Evolutionary conservation across 2,797 vertebrate species (phyloP), one percentile per base, ranked within the genome.

Genomic region (Nannoperca australis): DNA sequence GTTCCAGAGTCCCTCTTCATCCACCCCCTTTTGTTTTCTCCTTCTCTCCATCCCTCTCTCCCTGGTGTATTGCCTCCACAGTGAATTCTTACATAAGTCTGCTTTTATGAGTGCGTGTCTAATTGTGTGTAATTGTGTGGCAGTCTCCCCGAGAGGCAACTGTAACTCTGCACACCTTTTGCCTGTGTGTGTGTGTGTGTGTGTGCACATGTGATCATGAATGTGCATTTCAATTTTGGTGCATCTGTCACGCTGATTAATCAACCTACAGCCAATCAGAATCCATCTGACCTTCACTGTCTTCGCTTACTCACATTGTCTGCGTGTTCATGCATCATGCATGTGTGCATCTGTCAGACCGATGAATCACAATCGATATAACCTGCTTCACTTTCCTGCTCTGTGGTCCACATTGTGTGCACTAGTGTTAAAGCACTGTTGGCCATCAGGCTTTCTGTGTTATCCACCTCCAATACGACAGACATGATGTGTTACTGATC

Each of bases 61-160:
- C 61, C 86, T 62, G 58, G 65, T 80, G 83, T 81, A 47, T 82
- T 79, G 62, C 78, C 79, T 84, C 89, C 86, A 50, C 56, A n/a
- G 79, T 50, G 89, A 74, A 70, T 89, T 88, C 83, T 95, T 95
- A 92, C 90, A 90, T 94, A 94, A 95, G 71, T 71, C 79, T 65
- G 63, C 34, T 92, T 93, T 88, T 79, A 87, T 87, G 88, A 94
- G 78, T 22, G 12, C 38, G 10, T 63, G 73, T 86, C 87, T 94
- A 91, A 93, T 92, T 90, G 86, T 90, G 86, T 84, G 87, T 94
- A 91, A 93, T 92, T 90, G 87, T 84, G 82, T 78, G 79, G 73
- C 85, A 10, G 42, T 70, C 73, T 69, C 50, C 78, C 78, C 5
- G 9, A 62, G 78, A 84, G 77, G 76, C 49, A 63, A 66, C 84